Evolutionary conservation across 1,140 invertebrate species (phyloP).

Genomic region (Venturia canescens): DNA sequence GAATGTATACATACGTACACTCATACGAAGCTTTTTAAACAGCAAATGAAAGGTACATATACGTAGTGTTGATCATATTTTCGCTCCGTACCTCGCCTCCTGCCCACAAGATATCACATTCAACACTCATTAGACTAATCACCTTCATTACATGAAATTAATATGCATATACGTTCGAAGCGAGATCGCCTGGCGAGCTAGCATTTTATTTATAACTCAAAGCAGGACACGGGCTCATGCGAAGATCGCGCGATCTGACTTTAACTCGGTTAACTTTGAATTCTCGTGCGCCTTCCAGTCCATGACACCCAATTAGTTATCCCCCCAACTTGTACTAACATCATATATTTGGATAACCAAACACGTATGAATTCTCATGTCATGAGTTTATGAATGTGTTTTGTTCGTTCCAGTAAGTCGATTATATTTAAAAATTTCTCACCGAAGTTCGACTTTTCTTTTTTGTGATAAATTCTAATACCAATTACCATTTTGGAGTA

Average conservation of each 20-base stretch:
- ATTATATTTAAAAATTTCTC: neutral
- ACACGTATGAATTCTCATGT: neutral
- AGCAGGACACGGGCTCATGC: slow-evolving; percentile 46
- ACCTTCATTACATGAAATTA: slow-evolving; percentile 71
- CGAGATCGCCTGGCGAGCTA: slow-evolving; percentile 41
- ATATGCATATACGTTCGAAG: slow-evolving; percentile 69
- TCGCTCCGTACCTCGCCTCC: slow-evolving; percentile 24
- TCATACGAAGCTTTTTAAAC: neutral
- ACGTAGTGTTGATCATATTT: slow-evolving; percentile 4
- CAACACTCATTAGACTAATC: slow-evolving; percentile 68
- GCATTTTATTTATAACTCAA: slow-evolving; percentile 64
- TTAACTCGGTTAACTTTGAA: slow-evolving; percentile 10
- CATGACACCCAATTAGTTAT: slow-evolving; percentile 71
- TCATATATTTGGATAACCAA: slow-evolving; percentile 2
- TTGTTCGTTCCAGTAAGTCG: no score
- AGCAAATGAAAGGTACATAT: neutral
- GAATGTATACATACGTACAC: neutral
- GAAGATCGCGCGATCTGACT: neutral
- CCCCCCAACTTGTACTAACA: slow-evolving; percentile 48
- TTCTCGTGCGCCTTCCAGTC: slow-evolving; percentile 54
- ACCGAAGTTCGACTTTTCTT: neutral
- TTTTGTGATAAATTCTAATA: neutral
- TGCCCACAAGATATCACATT: slow-evolving; percentile 57
- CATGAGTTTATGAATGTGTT: no score
- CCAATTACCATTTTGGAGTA: no score